Base-by-base conservation (phyloP, 2,113 vertebrate species). In the Gymnorhina tibicen region DNA sequence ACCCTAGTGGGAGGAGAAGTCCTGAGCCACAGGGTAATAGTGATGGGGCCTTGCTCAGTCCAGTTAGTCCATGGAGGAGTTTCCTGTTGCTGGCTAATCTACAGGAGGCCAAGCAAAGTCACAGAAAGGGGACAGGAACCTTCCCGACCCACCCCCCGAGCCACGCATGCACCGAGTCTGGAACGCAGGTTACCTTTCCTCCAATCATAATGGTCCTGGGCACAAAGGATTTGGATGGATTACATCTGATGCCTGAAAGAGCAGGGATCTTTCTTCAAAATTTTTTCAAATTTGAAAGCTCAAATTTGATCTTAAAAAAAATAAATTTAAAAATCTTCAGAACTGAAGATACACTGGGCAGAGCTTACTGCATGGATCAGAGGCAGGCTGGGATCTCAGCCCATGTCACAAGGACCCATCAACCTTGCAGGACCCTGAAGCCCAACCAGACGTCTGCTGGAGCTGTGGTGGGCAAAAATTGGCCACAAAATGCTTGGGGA, bases 171-270 rank as follows among this genome's bases (percentile, higher is more conserved):
- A 53, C 20, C 0, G 0, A 62, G 26, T 6, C 59, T 53, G 75
- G 32, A 80, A 67, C 0, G 0, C 33, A 12, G 4, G 3, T 95
- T 97, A 99, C 98, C 98, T 99, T 99, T 97, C 98, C 98, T 78
- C 98, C 98, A 0, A 99, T 99, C 98, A 99, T 98, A 77, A 99
- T 91, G 4, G 99, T 99, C 96, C 99, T 98, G 80, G 99, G 98
- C 87, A 99, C 98, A 93, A 98, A 99, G 79, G 96, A 89, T 92
- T 98, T 98, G 92, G 97, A 93, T 7, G 98, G 98, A 52, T 99
- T 92, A 33, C 98, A 98, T 92, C 98, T 99, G 95, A 99, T 99
- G 58, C 98, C 99, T 99, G 95, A n/a, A 97, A 93, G 73, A 96
- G 39, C 13, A 95, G 44, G 20, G 15, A 77, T 47, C 32, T 70